Evolutionary conservation across 2,113 vertebrate genomes (phyloP).

Genomic region (Mesitornis unicolor): DNA sequence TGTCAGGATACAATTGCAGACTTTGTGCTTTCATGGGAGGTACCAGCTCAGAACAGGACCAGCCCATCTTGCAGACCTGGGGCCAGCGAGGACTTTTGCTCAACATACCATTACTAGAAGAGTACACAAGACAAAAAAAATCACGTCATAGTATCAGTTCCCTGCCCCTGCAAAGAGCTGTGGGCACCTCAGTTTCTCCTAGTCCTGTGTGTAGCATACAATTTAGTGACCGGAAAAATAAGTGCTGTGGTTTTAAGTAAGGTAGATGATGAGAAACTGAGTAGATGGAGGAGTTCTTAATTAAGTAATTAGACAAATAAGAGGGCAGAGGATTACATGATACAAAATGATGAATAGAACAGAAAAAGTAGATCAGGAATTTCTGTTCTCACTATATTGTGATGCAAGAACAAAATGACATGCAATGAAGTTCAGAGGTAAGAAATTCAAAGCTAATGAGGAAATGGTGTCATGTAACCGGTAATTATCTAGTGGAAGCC

Average conservation of each 20-base stretch:
- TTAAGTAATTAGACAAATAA: slow-evolving; percentile 53
- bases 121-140: neutral
- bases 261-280: slow-evolving; percentile 9
- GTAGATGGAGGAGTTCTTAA: slow-evolving; percentile 45
- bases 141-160: neutral
- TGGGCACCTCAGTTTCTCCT: neutral
- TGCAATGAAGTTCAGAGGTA: slow-evolving; percentile 35
- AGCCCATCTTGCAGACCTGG: neutral
- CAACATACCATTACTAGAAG: neutral
- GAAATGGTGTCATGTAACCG: neutral
- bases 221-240: neutral
- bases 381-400: slow-evolving; percentile 8
- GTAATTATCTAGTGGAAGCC: slow-evolving; percentile 11
- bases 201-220: neutral
- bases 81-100: neutral
- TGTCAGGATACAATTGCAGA: neutral
- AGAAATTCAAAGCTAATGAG: slow-evolving; percentile 35
- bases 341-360: neutral
- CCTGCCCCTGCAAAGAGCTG: neutral
- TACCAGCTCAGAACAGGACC: neutral
- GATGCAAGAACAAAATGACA: slow-evolving; percentile 20
- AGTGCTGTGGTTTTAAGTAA: slow-evolving; percentile 17
- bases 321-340: slow-evolving; percentile 15
- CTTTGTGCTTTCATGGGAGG: neutral
- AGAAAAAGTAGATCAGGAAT: slow-evolving; percentile 49